Evolutionary conservation across 2,797 vertebrate species (phyloP).

Genomic region (Brachyalestes nurse): DNA sequence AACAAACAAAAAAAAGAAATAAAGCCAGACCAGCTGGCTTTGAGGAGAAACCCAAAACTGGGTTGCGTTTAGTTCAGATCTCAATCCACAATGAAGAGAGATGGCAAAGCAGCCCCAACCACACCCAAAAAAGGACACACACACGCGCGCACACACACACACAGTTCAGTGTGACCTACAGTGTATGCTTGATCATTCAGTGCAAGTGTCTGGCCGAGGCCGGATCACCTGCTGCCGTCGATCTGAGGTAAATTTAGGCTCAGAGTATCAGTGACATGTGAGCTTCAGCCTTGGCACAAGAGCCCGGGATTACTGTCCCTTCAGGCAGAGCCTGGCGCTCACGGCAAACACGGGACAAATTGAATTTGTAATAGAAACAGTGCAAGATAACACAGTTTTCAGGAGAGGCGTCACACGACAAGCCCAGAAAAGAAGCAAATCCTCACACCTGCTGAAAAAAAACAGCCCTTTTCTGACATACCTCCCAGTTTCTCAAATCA

Average conservation of each 20-base stretch:
- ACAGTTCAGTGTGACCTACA: constrained; percentile 11
- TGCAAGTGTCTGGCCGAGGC: constrained; percentile 59
- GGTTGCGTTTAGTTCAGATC: constrained; percentile 71
- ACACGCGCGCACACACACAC: constrained; percentile 25
- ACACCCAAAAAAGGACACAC: constrained; percentile 49
- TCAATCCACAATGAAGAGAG: constrained; percentile 63
- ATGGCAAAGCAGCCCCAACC: constrained; percentile 47
- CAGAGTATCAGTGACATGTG: constrained; percentile 76
- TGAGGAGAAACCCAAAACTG: constrained; percentile 68
- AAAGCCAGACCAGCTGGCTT: constrained; percentile 84
- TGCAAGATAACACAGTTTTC: constrained; percentile 7
- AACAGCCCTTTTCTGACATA: background rate
- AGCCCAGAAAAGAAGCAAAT: background rate
- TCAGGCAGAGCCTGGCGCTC: constrained; percentile 51
- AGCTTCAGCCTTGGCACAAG: constrained; percentile 81
- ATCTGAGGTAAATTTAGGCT: constrained; percentile 74
- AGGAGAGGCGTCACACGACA: background rate
- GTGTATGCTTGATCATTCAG: constrained; percentile 38
- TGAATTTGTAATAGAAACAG: constrained; percentile 12
- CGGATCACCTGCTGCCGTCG: constrained; percentile 74
- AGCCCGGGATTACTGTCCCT: constrained; percentile 64
- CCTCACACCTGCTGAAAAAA: background rate
- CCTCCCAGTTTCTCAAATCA: background rate
- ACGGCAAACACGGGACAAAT: constrained; percentile 12
- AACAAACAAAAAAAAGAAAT: constrained; percentile 36